Conservation (phyloP, 2,113 vertebrate genomes). For the Larimichthys polyactis region DNA sequence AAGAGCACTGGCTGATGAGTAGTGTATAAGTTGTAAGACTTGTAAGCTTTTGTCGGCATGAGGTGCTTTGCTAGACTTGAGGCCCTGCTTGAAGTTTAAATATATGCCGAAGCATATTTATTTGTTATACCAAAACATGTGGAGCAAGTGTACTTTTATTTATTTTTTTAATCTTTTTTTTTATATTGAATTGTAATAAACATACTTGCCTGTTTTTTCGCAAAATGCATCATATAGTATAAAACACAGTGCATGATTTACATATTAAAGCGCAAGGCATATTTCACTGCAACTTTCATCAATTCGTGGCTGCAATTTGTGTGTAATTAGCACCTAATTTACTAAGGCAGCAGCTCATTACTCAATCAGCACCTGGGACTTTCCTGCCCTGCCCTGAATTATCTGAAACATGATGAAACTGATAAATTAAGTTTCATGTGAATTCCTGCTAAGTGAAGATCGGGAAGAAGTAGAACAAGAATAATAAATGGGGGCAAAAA, state of each 20-base stretch:
- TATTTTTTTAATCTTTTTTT: not conserved
- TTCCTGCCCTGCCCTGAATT: not conserved
- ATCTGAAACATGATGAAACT: not conserved
- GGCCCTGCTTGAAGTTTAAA: not conserved
- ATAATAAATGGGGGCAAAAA: not conserved
- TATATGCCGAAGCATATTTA: not conserved
- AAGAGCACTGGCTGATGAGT: not conserved
- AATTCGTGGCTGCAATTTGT: not conserved
- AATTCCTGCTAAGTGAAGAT: not conserved
- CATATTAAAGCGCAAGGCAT: not conserved
- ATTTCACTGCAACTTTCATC: not conserved
- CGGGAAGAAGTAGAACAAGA: not conserved
- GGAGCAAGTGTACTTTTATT: not conserved
- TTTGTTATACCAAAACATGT: not conserved
- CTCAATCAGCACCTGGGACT: constrained; percentile 12
- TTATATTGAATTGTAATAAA: not conserved
- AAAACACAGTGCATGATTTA: not conserved
- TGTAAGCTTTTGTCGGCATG: too few species aligned
- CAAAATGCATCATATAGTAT: not conserved
- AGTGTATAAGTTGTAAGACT: too few species aligned
- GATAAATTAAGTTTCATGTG: not conserved
- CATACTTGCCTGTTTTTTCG: not conserved
- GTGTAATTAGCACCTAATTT: constrained; percentile 24
- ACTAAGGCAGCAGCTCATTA: constrained; percentile 22
- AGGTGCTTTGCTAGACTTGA: not conserved